A percentile compares a stretch with the other conserved stretches of the same genome.
phyloP scores from a whole-genome alignment of 2,113 vertebrate species.

The Gasterosteus nipponicus region DNA sequence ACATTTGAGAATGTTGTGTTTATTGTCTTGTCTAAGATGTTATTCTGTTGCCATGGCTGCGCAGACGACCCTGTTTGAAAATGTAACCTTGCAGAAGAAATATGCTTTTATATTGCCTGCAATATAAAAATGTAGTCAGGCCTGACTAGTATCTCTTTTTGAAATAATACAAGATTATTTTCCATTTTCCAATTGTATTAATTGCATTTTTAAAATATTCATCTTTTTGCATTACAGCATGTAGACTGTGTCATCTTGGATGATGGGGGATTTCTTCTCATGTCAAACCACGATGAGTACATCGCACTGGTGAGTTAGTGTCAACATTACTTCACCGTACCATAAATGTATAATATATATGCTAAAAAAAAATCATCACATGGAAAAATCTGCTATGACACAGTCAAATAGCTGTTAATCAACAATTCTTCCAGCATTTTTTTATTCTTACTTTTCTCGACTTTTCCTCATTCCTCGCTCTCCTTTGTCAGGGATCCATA shows the following conservation, averaged over 20 bases:
- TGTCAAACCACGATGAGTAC: constrained; percentile 97
- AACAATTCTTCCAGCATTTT: constrained; percentile 5
- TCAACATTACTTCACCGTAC: neutral
- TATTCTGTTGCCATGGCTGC: neutral
- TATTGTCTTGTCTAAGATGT: neutral
- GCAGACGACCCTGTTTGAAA: neutral
- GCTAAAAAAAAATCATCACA: neutral
- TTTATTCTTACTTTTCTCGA: constrained; percentile 22
- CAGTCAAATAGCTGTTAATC: constrained; percentile 2
- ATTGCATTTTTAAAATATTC: neutral
- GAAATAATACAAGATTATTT: neutral
- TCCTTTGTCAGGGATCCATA: constrained; percentile 45
- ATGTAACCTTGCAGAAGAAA: neutral
- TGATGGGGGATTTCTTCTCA: constrained; percentile 95
- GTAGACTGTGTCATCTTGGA: constrained; percentile 97
- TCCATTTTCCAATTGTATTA: neutral
- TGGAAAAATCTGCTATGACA: constrained; percentile 16
- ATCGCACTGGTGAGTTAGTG: constrained; percentile 86
- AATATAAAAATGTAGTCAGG: neutral
- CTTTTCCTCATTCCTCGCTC: constrained; percentile 6
- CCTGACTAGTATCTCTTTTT: neutral
- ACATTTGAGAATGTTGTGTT: neutral
- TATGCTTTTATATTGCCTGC: neutral
- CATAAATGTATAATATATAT: neutral
- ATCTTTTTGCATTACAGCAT: constrained; percentile 77